Percentiles rank a stretch among this genome's conserved stretches.
phyloP scores from a whole-genome alignment of 2,113 vertebrate species.

The Sardina pilchardus region DNA sequence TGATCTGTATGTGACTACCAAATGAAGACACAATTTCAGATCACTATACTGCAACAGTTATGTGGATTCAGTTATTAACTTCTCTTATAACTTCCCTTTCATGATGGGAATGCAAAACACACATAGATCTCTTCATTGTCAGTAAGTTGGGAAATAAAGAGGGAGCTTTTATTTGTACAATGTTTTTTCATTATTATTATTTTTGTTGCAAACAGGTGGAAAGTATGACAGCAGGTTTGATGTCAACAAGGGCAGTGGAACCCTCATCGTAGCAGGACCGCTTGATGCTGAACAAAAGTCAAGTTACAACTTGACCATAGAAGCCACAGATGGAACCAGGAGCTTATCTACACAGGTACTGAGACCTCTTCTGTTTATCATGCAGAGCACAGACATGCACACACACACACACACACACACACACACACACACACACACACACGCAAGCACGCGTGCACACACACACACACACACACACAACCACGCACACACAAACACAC shows the following conservation, averaged over 20 bases:
- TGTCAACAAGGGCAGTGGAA: constrained; percentile 79
- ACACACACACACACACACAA: not conserved
- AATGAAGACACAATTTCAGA: no score
- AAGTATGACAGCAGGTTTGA: constrained; percentile 81
- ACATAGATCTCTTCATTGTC: not conserved
- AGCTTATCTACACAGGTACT: constrained; percentile 78
- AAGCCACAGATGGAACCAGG: constrained; percentile 81
- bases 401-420: not conserved
- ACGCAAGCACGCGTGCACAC: not conserved
- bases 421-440: not conserved
- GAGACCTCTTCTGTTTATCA: not conserved
- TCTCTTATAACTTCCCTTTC: not conserved
- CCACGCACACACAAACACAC: not conserved
- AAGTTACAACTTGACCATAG: constrained; percentile 82
- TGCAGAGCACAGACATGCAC: not conserved
- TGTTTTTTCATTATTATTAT: not conserved
- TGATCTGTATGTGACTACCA: not conserved
- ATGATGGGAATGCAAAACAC: not conserved
- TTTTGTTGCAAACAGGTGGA: constrained; percentile 75
- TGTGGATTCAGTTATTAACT: not conserved
- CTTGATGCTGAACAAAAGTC: constrained; percentile 83
- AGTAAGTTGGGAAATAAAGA: not conserved
- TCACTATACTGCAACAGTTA: no score
- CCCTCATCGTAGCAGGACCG: constrained; percentile 78
- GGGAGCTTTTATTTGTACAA: not conserved